Conservation (phyloP, 2,797 vertebrate genomes). For the Dallia pectoralis region DNA sequence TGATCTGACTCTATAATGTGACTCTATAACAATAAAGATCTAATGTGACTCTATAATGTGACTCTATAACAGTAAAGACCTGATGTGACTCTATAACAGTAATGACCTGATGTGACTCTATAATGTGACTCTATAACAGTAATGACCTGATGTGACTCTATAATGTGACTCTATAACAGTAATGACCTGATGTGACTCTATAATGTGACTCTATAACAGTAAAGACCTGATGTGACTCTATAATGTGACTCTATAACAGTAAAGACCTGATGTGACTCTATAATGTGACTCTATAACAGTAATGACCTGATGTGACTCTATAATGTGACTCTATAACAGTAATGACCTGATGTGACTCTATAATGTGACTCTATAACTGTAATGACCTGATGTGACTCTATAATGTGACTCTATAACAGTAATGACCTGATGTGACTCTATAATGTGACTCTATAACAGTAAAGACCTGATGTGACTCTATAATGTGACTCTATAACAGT, state of each 20-base stretch:
- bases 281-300: not conserved
- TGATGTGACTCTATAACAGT: not conserved
- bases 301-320: too few species aligned
- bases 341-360: too few species aligned
- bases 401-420: not conserved
- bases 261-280: too few species aligned
- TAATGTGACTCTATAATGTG: too few species aligned
- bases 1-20: too few species aligned
- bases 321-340: not conserved
- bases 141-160: too few species aligned
- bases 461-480: too few species aligned
- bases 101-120: too few species aligned
- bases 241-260: not conserved
- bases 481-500: not conserved
- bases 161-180: not conserved
- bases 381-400: too few species aligned
- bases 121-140: not conserved
- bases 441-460: not conserved
- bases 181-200: too few species aligned
- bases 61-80: not conserved
- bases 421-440: too few species aligned
- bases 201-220: not conserved
- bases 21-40: not conserved
- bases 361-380: not conserved
- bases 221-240: too few species aligned